phyloP scores from a whole-genome alignment of 2,888 invertebrate genomes.

The Liposcelis brunnea region DNA sequence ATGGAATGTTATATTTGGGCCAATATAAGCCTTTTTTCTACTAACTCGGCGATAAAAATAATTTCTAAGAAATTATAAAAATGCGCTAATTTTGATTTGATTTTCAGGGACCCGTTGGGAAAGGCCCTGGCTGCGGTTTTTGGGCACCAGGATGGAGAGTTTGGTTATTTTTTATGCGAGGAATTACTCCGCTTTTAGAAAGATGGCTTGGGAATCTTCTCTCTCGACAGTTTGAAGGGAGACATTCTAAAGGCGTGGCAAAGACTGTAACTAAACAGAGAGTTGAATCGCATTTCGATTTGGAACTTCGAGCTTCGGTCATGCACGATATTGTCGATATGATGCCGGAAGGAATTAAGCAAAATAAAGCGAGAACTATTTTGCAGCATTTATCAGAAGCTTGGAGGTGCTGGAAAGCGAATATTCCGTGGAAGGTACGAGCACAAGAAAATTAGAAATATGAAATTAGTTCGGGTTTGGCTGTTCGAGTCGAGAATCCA shows the following conservation, averaged over 20 bases:
- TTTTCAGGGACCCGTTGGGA: slow-evolving; percentile 82
- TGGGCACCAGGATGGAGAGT: slow-evolving; percentile 99
- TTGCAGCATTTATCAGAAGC: slow-evolving; percentile 98
- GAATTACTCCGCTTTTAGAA: slow-evolving; percentile 93
- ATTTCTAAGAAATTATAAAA: too few species aligned
- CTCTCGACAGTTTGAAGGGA: slow-evolving; percentile 96
- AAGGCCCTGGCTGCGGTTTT: slow-evolving; percentile 95
- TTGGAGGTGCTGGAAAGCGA: slow-evolving; percentile 99
- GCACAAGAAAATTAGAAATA: not conserved
- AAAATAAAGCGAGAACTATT: slow-evolving; percentile 97
- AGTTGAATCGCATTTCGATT: slow-evolving; percentile 98
- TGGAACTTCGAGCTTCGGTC: slow-evolving; percentile 92
- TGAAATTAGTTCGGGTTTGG: not conserved
- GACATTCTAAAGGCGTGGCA: slow-evolving; percentile 98
- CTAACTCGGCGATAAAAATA: too few species aligned
- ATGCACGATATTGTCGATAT: slow-evolving; percentile 97
- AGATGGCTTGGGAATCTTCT: slow-evolving; percentile 98
- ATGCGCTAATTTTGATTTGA: not conserved
- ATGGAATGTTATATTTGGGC: slow-evolving; percentile 15
- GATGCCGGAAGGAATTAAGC: slow-evolving; percentile 99
- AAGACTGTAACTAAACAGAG: slow-evolving; percentile 99
- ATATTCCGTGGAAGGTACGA: slow-evolving; percentile 96
- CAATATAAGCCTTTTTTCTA: too few species aligned
- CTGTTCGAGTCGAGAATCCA: too few species aligned
- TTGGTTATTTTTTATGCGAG: slow-evolving; percentile 99